These are phyloP conservation scores for Parnassius apollo DNA, from an alignment of 2,888 invertebrate genomes.

Conservation along the genomic window DNA sequence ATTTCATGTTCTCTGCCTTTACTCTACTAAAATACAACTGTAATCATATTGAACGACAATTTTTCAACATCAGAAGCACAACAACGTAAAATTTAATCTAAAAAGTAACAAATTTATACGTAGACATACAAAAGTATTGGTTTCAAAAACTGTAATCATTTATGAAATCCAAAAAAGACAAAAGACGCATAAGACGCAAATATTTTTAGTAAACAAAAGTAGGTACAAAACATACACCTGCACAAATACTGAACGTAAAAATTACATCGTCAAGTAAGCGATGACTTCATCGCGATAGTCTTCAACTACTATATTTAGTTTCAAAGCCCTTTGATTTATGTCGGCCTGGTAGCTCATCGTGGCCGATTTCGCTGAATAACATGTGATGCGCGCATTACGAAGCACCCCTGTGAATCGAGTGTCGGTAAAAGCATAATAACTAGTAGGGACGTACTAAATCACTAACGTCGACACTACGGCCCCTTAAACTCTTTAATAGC, in stretches of 20 bases:
- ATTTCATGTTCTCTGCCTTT: no score
- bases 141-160: no score
- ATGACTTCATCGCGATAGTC: conserved; percentile 15
- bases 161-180: no score
- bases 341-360: conserved; percentile 21
- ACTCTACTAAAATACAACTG: no score
- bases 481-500: conserved; percentile 42
- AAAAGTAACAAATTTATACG: no score
- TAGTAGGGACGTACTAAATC: conserved; percentile 31
- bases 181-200: no score
- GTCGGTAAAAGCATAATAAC: conserved; percentile 33
- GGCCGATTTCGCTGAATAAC: conserved; percentile 22
- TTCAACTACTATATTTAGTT: conserved; percentile 28
- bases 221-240: not conserved
- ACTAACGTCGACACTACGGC: conserved; percentile 34
- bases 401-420: conserved; percentile 30
- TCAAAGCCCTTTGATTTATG: conserved; percentile 29
- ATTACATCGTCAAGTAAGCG: not conserved
- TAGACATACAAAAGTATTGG: no score
- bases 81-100: no score
- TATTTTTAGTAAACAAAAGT: no score
- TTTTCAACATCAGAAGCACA: no score
- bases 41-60: no score
- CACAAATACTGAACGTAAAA: not conserved
- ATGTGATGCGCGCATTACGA: conserved; percentile 29